These are phyloP conservation scores for Ispidina lecontei DNA, from an alignment of 2,797 vertebrate genomes.

Conservation along the genomic window DNA sequence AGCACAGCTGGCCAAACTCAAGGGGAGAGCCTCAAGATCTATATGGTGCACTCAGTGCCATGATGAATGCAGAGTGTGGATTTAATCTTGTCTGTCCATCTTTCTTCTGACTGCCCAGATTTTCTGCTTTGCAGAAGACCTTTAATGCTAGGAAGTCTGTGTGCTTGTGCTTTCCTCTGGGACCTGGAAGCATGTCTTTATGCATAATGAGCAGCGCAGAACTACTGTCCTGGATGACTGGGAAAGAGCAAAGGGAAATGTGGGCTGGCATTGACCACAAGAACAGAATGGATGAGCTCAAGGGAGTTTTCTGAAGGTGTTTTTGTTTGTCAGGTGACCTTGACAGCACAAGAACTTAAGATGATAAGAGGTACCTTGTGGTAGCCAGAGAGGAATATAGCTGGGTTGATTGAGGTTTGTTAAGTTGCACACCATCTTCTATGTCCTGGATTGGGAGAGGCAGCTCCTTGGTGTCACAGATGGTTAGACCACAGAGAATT, in stretches of 20 bases:
- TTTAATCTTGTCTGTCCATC: not conserved
- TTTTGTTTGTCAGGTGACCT: not conserved
- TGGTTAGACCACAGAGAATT: not conserved
- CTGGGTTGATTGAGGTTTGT: not conserved
- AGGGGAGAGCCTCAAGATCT: not conserved
- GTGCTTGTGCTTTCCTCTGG: not conserved
- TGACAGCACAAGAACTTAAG: not conserved
- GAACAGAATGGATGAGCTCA: not conserved
- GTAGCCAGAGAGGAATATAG: not conserved
- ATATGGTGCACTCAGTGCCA: not conserved
- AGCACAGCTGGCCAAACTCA: not conserved
- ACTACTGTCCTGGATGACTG: not conserved
- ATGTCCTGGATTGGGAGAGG: not conserved
- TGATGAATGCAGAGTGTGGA: not conserved
- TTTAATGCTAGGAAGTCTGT: not conserved
- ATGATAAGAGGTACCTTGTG: not conserved
- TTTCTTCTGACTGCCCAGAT: not conserved
- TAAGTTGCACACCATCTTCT: not conserved
- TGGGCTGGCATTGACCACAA: not conserved
- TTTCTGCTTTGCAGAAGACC: not conserved
- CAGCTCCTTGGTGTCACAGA: not conserved
- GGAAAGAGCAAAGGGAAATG: accelerated
- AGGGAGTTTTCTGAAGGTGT: not conserved
- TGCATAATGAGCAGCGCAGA: not conserved
- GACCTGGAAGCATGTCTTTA: not conserved